Evolutionary conservation across 2,113 vertebrate species (phyloP).

Genomic region (Lophura nycthemera): DNA sequence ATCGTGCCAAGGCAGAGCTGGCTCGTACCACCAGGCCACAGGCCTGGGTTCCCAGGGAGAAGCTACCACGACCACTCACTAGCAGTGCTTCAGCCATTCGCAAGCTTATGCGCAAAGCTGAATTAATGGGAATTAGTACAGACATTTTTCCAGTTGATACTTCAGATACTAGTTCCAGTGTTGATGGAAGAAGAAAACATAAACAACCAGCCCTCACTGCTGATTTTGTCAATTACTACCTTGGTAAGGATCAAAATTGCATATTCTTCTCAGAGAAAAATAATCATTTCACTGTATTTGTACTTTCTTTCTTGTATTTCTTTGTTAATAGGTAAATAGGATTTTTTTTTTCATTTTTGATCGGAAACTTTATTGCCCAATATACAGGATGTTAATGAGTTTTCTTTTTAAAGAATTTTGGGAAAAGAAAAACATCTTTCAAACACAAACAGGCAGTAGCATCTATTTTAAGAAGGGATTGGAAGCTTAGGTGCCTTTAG

Average conservation of each 20-base stretch:
- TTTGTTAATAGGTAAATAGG: not conserved
- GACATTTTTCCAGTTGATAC: conserved; percentile 98
- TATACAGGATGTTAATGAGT: not conserved
- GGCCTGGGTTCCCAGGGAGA: conserved; percentile 97
- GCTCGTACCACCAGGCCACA: conserved; percentile 94
- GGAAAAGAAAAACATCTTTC: not conserved
- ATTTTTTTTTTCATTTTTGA: not conserved
- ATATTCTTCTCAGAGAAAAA: not conserved
- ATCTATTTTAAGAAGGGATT: not conserved
- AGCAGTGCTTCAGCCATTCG: conserved; percentile 97
- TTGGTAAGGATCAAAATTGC: conserved; percentile 81
- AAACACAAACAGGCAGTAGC: not conserved
- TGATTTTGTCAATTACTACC: conserved; percentile 98
- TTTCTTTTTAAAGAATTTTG: not conserved
- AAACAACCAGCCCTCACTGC: conserved; percentile 96
- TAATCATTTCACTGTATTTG: rapidly evolving
- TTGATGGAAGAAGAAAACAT: conserved; percentile 95
- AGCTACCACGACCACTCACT: conserved; percentile 92
- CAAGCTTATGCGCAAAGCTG: conserved; percentile 96
- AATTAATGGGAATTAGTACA: conserved; percentile 98
- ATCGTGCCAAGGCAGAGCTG: conserved; percentile 93
- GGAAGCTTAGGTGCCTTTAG: not conserved
- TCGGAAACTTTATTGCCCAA: not conserved
- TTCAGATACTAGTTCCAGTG: conserved; percentile 92
- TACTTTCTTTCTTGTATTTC: not conserved